Base-by-base conservation (phyloP, 2,888 invertebrate genomes). In the Nymphalis urticae region DNA sequence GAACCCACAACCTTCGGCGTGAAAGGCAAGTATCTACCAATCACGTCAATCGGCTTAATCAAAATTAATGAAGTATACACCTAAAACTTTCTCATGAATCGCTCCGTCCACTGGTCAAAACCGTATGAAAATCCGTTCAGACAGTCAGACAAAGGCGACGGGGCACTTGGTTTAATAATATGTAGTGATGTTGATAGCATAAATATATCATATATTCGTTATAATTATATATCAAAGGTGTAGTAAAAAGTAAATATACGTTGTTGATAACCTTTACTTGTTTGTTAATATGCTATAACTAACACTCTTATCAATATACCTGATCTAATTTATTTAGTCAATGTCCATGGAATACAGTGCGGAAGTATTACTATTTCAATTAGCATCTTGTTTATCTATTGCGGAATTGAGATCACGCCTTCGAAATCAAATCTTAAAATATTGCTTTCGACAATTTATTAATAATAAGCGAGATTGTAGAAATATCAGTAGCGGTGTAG, bases 191-290 rank as follows among this genome's bases (percentile, higher is more conserved):
- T 32, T 6, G 27, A 32, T 32, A 32, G 27, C 27, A 32, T 32
- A 32, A 32, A 5, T 27, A 27, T 13, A 42, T 42, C 13, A 42
- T 42, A 4, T 42, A 13, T 42, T 42, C 42, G 13, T 42, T 13
- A 51, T 21, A 21, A 9, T 9, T 54, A 32, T 27, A 8, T 32
- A 27, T n/a, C 17, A 21, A 58, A n/a, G 32, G 27, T 56, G 32
- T 36, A n/a, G 7, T 56, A 16, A 42, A 42, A 54, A 27, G 27
- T 19, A 58, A 42, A 58, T 56, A 56, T 2, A 32, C 54, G 58
- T 42, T 19, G 42, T 42, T 58, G 58, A 58, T 58, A 58, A 58
- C 58, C 58, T 58, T 58, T 19, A 42, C 36, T 58, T 58, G 19
- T 58, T 19, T 42, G 36, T 58, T 42, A 42, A 58, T 58, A 19